A percentile compares a stretch with the other conserved stretches of the same genome.
These are phyloP conservation scores for Thinocorus orbignyianus DNA, from an alignment of 2,113 vertebrate genomes.

Conservation along the genomic window DNA sequence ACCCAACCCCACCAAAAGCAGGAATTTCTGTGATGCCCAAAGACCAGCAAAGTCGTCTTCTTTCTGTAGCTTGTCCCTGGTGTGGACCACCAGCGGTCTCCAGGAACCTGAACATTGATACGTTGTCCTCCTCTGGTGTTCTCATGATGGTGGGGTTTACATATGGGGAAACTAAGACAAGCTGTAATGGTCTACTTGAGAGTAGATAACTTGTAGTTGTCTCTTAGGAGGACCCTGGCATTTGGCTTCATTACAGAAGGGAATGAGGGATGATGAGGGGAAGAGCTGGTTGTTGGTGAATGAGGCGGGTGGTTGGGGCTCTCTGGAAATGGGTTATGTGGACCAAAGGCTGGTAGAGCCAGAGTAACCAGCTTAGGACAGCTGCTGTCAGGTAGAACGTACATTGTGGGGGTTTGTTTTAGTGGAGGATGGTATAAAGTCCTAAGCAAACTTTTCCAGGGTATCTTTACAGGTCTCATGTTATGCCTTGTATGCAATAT, in stretches of 20 bases:
- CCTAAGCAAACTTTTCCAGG: background rate
- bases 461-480: background rate
- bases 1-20: background rate
- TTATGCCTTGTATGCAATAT: background rate
- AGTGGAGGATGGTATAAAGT: background rate
- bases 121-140: background rate
- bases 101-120: fast-evolving
- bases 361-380: background rate
- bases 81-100: background rate
- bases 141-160: background rate
- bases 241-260: background rate
- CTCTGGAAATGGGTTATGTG: background rate
- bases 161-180: background rate
- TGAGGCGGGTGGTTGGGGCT: background rate
- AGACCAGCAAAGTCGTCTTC: background rate
- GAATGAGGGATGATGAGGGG: background rate
- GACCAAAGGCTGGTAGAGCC: background rate
- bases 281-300: background rate
- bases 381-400: background rate
- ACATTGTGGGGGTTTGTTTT: background rate
- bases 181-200: background rate
- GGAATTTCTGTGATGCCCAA: background rate
- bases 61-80: background rate
- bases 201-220: background rate
- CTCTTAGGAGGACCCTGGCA: background rate